phyloP scores from a whole-genome alignment of 2,113 vertebrate species.

The Epinephelus cyanopodus region DNA sequence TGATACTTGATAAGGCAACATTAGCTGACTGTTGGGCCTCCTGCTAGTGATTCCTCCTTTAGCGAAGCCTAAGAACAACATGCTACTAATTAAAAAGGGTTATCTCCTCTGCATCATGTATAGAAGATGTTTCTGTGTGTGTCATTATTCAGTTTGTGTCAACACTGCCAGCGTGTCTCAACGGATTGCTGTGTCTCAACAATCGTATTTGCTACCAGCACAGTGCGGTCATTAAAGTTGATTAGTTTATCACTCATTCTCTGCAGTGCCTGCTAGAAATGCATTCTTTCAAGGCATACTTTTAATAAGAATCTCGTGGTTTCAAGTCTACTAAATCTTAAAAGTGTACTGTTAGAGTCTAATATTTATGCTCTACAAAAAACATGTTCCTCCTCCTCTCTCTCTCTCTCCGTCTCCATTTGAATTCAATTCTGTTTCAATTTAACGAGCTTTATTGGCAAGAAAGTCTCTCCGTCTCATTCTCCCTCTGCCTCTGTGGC shows the following conservation, averaged over 20 bases:
- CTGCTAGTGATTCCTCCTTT: background rate
- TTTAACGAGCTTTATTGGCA: conserved; percentile 10
- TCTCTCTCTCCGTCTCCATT: background rate
- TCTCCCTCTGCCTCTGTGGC: background rate
- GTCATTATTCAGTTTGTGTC: conserved; percentile 38
- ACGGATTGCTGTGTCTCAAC: conserved; percentile 13
- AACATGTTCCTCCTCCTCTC: background rate
- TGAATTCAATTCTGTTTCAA: conserved; percentile 7
- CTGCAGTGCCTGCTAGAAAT: background rate
- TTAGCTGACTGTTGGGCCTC: background rate
- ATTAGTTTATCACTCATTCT: conserved; percentile 7
- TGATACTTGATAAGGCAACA: conserved; percentile 11
- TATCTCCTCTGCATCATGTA: conserved; percentile 31
- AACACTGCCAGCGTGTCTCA: conserved; percentile 8
- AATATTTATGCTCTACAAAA: conserved; percentile 9
- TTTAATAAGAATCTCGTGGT: conserved; percentile 1
- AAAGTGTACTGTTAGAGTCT: conserved; percentile 8
- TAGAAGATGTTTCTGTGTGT: conserved; percentile 21
- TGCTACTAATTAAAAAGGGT: conserved; percentile 37
- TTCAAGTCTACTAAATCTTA: conserved; percentile 13
- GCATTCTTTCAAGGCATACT: background rate
- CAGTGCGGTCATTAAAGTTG: conserved; percentile 18
- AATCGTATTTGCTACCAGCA: background rate
- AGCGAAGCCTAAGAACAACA: conserved; percentile 16
- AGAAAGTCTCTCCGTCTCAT: background rate